Evolutionary conservation across 2,797 vertebrate species (phyloP), one percentile per base, ranked within the genome.

Genomic region (Rhinichthys osculus): DNA sequence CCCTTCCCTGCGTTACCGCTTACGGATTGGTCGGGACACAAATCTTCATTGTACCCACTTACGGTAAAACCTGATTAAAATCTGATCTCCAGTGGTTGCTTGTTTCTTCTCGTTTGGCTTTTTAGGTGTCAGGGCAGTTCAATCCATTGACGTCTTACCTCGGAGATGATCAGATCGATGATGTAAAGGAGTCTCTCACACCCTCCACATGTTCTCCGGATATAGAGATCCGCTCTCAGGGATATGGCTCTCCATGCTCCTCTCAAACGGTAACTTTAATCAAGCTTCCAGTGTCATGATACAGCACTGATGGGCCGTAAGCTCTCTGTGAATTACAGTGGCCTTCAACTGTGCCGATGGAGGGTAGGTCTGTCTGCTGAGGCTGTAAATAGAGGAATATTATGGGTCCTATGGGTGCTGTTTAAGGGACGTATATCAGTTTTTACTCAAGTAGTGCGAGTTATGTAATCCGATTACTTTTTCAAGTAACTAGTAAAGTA

Each of bases 121-220:
- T 21, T 64, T 74, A 95, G 95, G 38, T 90, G 21, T 91, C 90
- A 82, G 23, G 62, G 4, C 85, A 85, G 62, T 78, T 92, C 81
- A 93, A 78, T 42, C 95, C 94, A 38, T 89, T 95, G 73, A 92
- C 90, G 72, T 89, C 93, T 13, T 96, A 96, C 86, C 59, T 96
- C 71, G 93, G 93, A 27, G 81, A 92, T 13, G 93, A 90, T 42
- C 87, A 87, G 87, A 70, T 92, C 16, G 89, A 93, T 47, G 77
- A 93, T 33, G 74, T 88, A 33, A 70, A 84, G 9, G 84, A 71
- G 71, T 27, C 52, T 42, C 10, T 86, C 21, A 21, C 54, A 54
- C 9, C 64, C 14, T 27, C 44, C 30, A 57, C 27, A 0, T 42
- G 57, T 50, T 62, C 38, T 40, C 21, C 35, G n/a, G 66, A 40